phyloP scores from a whole-genome alignment of 2,888 invertebrate genomes.

The Agriopis aurantiaria region DNA sequence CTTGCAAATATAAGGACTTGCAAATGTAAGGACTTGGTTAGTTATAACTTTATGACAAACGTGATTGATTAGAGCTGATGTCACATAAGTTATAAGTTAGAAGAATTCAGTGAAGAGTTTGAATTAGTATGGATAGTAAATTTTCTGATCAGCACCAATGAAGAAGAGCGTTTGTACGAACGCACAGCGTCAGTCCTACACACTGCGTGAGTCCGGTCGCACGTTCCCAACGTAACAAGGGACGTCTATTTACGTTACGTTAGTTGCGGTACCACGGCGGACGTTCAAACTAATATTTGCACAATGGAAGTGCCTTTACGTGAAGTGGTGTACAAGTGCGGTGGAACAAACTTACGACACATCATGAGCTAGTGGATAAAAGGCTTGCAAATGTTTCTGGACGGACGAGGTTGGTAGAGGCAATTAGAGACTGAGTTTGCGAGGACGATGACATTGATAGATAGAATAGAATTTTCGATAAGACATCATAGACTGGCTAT shows the following conservation, averaged over 20 bases:
- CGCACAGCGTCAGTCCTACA: slow-evolving; percentile 67
- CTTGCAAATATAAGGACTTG: too few relatives aligned
- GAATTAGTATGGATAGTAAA: slow-evolving; percentile 15
- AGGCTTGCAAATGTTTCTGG: slow-evolving; percentile 76
- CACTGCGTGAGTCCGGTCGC: slow-evolving; percentile 69
- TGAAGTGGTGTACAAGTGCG: slow-evolving; percentile 76
- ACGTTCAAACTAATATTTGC: slow-evolving; percentile 67
- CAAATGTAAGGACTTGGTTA: neutral
- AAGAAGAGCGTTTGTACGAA: slow-evolving; percentile 63
- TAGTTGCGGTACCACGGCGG: slow-evolving; percentile 50
- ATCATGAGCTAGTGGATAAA: slow-evolving; percentile 69
- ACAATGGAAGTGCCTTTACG: slow-evolving; percentile 68
- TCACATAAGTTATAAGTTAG: neutral
- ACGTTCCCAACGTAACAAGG: slow-evolving; percentile 66
- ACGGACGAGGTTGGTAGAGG: slow-evolving; percentile 76
- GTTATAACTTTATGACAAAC: neutral
- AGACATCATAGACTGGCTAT: neutral
- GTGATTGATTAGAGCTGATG: neutral
- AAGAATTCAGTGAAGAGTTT: slow-evolving; percentile 8
- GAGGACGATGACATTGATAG: slow-evolving; percentile 20
- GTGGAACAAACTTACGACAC: slow-evolving; percentile 67
- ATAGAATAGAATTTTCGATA: slow-evolving; percentile 12
- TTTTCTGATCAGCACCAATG: slow-evolving; percentile 63
- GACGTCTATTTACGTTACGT: slow-evolving; percentile 66
- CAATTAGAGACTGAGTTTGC: neutral